These are phyloP conservation scores for Morbakka virulenta DNA, from an alignment of 30 jellyfish, hydroid and myxozoan genomes.

Conservation along the genomic window DNA sequence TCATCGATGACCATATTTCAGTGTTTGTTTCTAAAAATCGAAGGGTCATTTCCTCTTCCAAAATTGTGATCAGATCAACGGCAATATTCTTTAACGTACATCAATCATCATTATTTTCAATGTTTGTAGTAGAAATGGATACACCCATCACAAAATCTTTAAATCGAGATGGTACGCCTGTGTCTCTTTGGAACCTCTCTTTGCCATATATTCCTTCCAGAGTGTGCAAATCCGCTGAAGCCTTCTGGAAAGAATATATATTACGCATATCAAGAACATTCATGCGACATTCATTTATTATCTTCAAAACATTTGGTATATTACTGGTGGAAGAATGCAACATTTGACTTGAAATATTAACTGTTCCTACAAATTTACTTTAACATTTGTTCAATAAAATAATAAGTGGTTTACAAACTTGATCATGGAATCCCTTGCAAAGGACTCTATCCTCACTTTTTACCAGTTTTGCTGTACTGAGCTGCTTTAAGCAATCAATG, in stretches of 20 bases:
- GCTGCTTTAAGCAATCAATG: constrained; percentile 2
- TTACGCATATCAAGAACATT: too few relatives aligned
- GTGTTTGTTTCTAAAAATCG: too few relatives aligned
- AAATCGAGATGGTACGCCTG: constrained; percentile 11
- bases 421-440: constrained; percentile 8
- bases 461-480: neutral
- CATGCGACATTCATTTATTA: too few relatives aligned
- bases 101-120: constrained; percentile 8
- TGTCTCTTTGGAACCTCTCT: too few relatives aligned
- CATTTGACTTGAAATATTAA: constrained; percentile 4
- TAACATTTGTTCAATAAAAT: neutral
- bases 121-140: constrained; percentile 13
- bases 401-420: neutral
- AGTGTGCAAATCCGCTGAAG: too few relatives aligned
- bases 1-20: too few relatives aligned
- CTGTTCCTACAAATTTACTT: neutral
- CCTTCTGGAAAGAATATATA: too few relatives aligned
- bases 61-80: constrained; percentile 11
- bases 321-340: constrained; percentile 1
- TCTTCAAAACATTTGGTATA: constrained; percentile 13
- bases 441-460: constrained; percentile 12
- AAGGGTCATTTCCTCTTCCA: too few relatives aligned
- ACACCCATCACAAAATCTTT: constrained; percentile 1
- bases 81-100: constrained; percentile 1
- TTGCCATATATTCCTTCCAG: too few relatives aligned